phyloP scores from a whole-genome alignment of 2,113 vertebrate species.

The Alouatta palliata region DNA sequence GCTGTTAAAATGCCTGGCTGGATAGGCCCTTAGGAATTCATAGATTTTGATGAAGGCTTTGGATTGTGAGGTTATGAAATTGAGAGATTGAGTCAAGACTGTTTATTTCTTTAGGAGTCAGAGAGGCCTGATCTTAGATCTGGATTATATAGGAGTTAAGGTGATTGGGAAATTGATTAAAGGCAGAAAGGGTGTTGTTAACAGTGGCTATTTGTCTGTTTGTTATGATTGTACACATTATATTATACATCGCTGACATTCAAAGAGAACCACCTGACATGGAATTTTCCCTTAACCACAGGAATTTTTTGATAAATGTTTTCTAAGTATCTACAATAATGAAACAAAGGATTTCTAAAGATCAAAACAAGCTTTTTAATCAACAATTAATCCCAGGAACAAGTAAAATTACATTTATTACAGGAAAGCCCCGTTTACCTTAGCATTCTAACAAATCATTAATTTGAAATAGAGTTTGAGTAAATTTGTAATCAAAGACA shows the following conservation, averaged over 20 bases:
- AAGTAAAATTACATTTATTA: conserved; percentile 47
- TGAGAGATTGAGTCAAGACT: background rate
- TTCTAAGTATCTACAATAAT: background rate
- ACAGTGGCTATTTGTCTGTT: background rate
- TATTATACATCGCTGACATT: background rate
- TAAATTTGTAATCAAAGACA: conserved; percentile 29
- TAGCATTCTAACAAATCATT: conserved; percentile 49
- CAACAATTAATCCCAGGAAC: conserved; percentile 29
- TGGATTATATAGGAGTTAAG: background rate
- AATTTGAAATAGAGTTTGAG: conserved; percentile 20
- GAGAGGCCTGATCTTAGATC: background rate
- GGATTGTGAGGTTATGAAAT: background rate
- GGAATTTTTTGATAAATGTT: conserved; percentile 11
- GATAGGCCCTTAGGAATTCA: background rate
- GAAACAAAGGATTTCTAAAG: background rate
- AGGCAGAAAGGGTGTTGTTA: background rate
- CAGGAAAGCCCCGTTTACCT: conserved; percentile 10
- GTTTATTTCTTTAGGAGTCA: conserved; percentile 45
- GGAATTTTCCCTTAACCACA: background rate
- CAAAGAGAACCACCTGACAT: background rate
- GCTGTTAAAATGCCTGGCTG: background rate
- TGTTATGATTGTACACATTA: background rate
- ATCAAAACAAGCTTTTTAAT: background rate
- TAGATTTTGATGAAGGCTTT: background rate
- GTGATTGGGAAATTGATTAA: background rate